These are phyloP conservation scores for Harmothoe impar DNA, from an alignment of 2,888 invertebrate species.

Conservation along the genomic window DNA sequence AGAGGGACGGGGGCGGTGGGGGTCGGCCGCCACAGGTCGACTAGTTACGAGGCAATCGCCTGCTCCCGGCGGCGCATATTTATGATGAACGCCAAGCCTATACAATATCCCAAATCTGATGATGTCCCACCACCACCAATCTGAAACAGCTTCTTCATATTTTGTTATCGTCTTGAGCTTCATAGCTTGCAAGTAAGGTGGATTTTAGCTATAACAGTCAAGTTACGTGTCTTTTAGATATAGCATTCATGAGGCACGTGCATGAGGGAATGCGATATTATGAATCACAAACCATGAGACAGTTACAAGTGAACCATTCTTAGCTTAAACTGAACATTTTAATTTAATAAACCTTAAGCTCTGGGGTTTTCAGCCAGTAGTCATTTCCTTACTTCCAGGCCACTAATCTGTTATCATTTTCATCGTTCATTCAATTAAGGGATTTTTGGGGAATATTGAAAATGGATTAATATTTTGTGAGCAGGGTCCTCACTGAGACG, in stretches of 20 bases:
- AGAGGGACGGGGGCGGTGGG: neutral
- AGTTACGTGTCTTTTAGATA: too few relatives aligned
- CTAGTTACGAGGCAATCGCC: conserved; percentile 56
- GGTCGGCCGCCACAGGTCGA: neutral
- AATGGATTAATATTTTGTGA: conserved; percentile 48
- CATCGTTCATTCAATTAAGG: conserved; percentile 50
- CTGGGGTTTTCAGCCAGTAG: neutral
- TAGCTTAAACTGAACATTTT: neutral
- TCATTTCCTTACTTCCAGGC: conserved; percentile 19
- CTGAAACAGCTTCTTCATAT: too few relatives aligned
- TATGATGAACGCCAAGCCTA: neutral
- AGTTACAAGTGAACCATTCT: neutral
- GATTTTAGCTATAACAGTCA: too few relatives aligned
- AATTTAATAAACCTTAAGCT: neutral
- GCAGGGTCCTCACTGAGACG: neutral
- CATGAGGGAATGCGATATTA: too few relatives aligned
- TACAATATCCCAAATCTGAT: neutral
- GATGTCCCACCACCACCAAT: too few relatives aligned
- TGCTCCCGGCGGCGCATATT: conserved; percentile 31
- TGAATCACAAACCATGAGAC: too few relatives aligned
- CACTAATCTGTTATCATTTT: conserved; percentile 45
- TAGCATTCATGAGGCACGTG: too few relatives aligned
- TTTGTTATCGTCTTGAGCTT: too few relatives aligned
- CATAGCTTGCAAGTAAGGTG: too few relatives aligned
- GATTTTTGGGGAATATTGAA: conserved; percentile 57